Evolutionary conservation across 35 echinoderm and acorn worm species (phyloP).

Genomic region (Lytechinus pictus): DNA sequence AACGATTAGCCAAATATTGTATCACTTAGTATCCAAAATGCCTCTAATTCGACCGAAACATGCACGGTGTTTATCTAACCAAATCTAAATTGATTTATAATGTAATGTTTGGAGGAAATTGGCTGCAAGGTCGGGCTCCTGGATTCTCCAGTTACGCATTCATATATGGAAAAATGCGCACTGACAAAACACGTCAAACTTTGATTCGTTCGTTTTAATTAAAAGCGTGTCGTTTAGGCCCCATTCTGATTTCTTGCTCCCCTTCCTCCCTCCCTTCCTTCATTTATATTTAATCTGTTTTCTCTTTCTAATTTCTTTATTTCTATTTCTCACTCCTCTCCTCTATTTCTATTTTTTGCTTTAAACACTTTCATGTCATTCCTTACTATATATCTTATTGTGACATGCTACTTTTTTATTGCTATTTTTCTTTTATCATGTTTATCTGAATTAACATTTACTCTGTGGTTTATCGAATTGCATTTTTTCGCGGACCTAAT

Average conservation of each 20-base stretch:
- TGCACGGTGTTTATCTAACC: conserved; percentile 22
- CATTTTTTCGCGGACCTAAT: neutral
- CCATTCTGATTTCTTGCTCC: conserved; percentile 17
- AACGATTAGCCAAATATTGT: conserved; percentile 26
- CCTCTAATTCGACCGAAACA: conserved; percentile 44
- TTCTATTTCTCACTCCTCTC: neutral
- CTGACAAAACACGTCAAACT: conserved; percentile 25
- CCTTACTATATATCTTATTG: neutral
- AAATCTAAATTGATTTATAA: conserved; percentile 42
- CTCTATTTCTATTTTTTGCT: neutral
- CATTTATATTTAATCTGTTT: neutral
- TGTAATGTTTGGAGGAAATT: neutral
- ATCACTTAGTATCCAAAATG: conserved; percentile 45
- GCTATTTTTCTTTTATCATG: neutral
- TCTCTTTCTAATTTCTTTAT: neutral
- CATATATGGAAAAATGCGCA: conserved; percentile 24
- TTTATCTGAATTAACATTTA: neutral
- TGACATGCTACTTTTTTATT: neutral
- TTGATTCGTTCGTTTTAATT: conserved; percentile 38
- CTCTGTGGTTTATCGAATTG: neutral
- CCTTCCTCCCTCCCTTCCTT: conserved; percentile 29
- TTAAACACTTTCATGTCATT: neutral
- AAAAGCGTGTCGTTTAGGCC: conserved; percentile 16
- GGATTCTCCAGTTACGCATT: conserved; percentile 32
- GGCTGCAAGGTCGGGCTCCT: conserved; percentile 20